Conservation (phyloP, 2,113 vertebrate genomes). For the Dolichallabes microphthalmus region DNA sequence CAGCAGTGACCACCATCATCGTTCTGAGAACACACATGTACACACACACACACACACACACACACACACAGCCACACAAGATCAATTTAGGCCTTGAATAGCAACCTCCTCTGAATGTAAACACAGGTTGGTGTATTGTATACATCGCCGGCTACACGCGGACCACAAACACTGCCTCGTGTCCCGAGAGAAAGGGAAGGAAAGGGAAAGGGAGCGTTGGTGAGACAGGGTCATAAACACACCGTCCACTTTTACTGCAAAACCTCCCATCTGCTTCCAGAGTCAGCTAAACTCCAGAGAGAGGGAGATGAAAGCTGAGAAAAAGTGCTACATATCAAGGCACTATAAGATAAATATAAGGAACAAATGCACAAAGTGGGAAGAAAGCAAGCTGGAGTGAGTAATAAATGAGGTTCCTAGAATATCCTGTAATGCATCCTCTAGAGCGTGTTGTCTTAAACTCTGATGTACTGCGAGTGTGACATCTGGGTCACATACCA, state of each 20-base stretch:
- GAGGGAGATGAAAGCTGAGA: background rate
- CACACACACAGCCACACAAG: slow-evolving; percentile 26
- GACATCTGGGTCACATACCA: slow-evolving; percentile 7
- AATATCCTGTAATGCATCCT: background rate
- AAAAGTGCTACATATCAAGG: background rate
- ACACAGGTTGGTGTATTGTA: slow-evolving; percentile 12
- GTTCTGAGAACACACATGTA: slow-evolving; percentile 73
- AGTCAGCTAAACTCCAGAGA: slow-evolving; percentile 1
- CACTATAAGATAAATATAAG: background rate
- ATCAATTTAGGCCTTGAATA: background rate
- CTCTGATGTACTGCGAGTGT: background rate
- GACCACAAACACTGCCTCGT: slow-evolving; percentile 13
- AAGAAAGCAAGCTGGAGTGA: background rate
- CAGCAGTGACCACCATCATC: slow-evolving; percentile 97
- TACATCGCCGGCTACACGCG: background rate
- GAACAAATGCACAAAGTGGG: background rate
- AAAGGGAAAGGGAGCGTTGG: slow-evolving; percentile 18
- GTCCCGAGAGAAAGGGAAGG: background rate
- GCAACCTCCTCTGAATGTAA: slow-evolving; percentile 32
- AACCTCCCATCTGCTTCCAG: slow-evolving; percentile 30
- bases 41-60: slow-evolving; percentile 49
- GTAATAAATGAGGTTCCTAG: background rate
- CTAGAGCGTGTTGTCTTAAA: background rate
- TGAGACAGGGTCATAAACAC: slow-evolving; percentile 31
- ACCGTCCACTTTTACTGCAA: slow-evolving; percentile 31